Base-by-base conservation (phyloP, 1,140 invertebrate species). In the Drosophila bocki region DNA sequence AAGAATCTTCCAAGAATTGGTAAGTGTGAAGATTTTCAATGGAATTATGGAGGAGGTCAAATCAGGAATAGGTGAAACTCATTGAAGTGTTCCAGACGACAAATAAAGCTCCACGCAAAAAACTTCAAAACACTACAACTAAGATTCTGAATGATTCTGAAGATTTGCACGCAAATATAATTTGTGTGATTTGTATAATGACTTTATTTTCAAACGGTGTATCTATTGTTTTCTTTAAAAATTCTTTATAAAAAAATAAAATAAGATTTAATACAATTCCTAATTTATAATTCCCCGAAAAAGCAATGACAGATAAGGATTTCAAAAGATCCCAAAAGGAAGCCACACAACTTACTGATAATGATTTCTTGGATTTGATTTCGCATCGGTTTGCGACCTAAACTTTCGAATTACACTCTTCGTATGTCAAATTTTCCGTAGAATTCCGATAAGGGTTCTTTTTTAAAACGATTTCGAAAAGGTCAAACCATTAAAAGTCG, bases 1-100 rank as follows among this genome's bases (percentile, higher is more conserved):
- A 82, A 75, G 41, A 74, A 82, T 59, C 26, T 80, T 75, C 32
- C 26, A 42, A 69, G 63, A 78, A 69, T 69, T 44, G 76, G 76
- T 79, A 79, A 79, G 76, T 78, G 45, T 17, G n/a, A 32, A 50
- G 29, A 19, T 53, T 51, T 72, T 72, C 54, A 37, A 22, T n/a
- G 26, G 29, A 58, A 59, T 47, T n/a, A 9, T 39, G 9, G 12
- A 6, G 13, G 37, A 54, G 33, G 51, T 54, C 51, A 37, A 19
- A 22, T 2, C 17, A 37, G 51, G 51, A 54, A 37, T 54, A 15
- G 0, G 15, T 5, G 12, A 37, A 22, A 6, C 48, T 32, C 26
- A 35, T 35, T 53, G 17, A 29, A 17, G n/a, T 35, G 29, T 50
- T 50, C 6, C 1, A 13, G 44, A 45, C 44, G 26, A 22, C 2